Evolutionary conservation across 2,888 invertebrate genomes (phyloP), one percentile per base, ranked within the genome.

Genomic region (Ctena decussata): DNA sequence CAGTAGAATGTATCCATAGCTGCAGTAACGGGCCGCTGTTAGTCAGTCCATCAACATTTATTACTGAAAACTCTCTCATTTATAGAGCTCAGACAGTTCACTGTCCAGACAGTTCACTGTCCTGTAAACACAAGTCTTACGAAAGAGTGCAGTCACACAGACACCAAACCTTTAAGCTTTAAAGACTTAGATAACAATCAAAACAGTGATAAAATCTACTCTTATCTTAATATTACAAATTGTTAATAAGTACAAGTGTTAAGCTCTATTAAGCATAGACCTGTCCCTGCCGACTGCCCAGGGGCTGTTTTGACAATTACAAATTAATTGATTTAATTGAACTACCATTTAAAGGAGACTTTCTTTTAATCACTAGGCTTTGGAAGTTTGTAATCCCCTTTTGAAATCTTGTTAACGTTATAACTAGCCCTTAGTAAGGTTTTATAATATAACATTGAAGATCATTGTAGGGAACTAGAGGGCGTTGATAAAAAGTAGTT

Each of bases 251-350:
- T 35, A 30, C 35, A 32, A 12, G 3, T 21, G 35, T 65, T 65
- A 35, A 65, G 65, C 65, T 35, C 65, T 18, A 60, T 35, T 65
- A 30, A 65, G 35, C 65, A n/a, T n/a, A 65, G 65, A 65, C 65
- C 32, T 65, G 65, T 65, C 32, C 65, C 65, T 65, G 27, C 35
- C 18, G 65, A 0, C 35, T 35, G 65, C 65, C 65, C 65, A 12
- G 65, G 65, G 65, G 35, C 65, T 35, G 65, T 65, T 65, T 65
- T 65, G 35, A 65, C 35, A 60, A 18, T n/a, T 65, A 65, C 21
- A 32, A 35, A 35, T 65, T 65, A 65, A 65, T 32, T 35, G 65
- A 65, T 35, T 65, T 65, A 65, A 65, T 65, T 65, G 65, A 65
- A 65, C 21, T 21, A 24, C 30, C 35, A 30, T 12, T 65, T 65